A percentile compares a stretch with the other conserved stretches of the same genome.
Conservation (phyloP, 2,113 vertebrate species). For the Oenanthe melanoleuca region DNA sequence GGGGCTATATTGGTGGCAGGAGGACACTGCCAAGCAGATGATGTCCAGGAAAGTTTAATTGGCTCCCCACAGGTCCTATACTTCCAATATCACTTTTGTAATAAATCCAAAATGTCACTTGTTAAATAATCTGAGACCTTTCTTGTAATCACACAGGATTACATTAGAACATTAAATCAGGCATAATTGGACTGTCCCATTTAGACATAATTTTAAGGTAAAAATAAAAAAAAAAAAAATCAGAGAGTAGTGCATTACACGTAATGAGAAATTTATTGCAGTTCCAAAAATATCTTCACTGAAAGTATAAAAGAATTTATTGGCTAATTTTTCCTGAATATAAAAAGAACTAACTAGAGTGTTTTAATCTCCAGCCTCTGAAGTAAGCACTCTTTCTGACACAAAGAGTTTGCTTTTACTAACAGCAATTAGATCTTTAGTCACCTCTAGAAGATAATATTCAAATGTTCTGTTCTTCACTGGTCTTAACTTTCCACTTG, state of each 20-base stretch:
- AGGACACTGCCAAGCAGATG: not conserved
- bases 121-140: slow-evolving; percentile 53
- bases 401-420: slow-evolving; percentile 16
- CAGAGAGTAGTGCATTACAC: not conserved
- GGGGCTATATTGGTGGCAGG: not conserved
- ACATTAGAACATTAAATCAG: slow-evolving; percentile 62
- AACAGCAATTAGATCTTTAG: slow-evolving; percentile 32
- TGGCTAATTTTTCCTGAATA: slow-evolving; percentile 13
- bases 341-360: slow-evolving; percentile 28
- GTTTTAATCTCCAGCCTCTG: slow-evolving; percentile 34
- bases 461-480: not conserved
- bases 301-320: slow-evolving; percentile 51
- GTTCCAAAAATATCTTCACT: slow-evolving; percentile 51
- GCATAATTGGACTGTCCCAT: slow-evolving; percentile 62
- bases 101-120: slow-evolving; percentile 50
- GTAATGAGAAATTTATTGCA: slow-evolving; percentile 50
- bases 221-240: slow-evolving; percentile 15
- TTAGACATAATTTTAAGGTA: slow-evolving; percentile 58
- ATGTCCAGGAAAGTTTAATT: slow-evolving; percentile 52
- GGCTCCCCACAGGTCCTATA: slow-evolving; percentile 37
- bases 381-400: slow-evolving; percentile 24
- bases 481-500: not conserved
- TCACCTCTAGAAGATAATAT: slow-evolving; percentile 14
- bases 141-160: slow-evolving; percentile 58
- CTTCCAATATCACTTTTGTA: not conserved